phyloP scores from a whole-genome alignment of 2,888 invertebrate species.

The Melikaiella ostensackeni region DNA sequence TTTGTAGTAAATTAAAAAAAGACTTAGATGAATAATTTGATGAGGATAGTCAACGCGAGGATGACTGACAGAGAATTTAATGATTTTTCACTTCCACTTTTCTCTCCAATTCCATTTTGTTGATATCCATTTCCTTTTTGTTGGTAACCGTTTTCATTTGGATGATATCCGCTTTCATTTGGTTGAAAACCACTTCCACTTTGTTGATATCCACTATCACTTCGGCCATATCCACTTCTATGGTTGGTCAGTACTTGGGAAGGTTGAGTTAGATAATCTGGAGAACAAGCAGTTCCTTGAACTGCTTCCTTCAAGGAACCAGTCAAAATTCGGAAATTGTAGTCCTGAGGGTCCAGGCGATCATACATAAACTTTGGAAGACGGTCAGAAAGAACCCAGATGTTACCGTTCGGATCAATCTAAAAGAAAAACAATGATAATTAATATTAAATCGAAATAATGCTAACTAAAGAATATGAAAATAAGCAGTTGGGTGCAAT shows the following conservation, averaged over 20 bases:
- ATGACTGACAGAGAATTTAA: background rate
- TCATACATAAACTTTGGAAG: slow-evolving; percentile 86
- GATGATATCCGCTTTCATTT: slow-evolving; percentile 9
- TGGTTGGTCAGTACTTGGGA: background rate
- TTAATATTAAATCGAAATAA: background rate
- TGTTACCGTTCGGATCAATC: slow-evolving; percentile 82
- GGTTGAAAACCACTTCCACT: slow-evolving; percentile 44
- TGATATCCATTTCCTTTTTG: background rate
- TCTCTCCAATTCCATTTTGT: background rate
- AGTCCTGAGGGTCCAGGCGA: slow-evolving; percentile 81
- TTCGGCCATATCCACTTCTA: slow-evolving; percentile 40
- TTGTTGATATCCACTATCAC: slow-evolving; percentile 48
- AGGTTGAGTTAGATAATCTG: slow-evolving; percentile 43
- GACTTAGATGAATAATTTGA: slow-evolving; percentile 28
- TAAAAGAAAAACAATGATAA: slow-evolving; percentile 45
- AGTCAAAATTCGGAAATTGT: slow-evolving; percentile 86
- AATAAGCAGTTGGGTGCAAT: too few relatives aligned
- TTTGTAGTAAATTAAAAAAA: slow-evolving; percentile 1
- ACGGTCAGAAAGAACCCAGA: slow-evolving; percentile 87
- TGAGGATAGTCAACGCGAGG: background rate
- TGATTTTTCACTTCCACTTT: background rate
- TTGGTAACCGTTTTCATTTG: slow-evolving; percentile 41
- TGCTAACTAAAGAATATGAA: too few relatives aligned
- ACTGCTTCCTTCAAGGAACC: slow-evolving; percentile 85
- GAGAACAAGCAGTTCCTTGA: slow-evolving; percentile 83